Conservation (phyloP, 2,797 vertebrate genomes). For the Podarcis siculus region DNA sequence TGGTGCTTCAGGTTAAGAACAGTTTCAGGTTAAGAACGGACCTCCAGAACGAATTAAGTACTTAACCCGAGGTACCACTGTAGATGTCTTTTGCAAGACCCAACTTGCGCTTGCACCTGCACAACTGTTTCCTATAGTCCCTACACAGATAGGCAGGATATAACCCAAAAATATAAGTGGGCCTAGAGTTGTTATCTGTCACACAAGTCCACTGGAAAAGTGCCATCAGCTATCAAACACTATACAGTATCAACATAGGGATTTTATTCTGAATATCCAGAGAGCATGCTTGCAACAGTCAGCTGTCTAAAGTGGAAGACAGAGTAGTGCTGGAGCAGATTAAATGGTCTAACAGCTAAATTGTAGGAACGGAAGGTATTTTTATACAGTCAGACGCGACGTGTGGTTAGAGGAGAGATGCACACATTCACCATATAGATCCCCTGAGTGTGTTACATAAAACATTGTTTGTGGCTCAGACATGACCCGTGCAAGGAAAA, state of each 20-base stretch:
- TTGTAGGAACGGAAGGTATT: background rate
- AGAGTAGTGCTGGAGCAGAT: background rate
- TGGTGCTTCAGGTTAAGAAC: no score
- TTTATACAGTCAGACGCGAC: background rate
- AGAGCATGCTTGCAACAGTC: background rate
- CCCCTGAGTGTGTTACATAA: background rate
- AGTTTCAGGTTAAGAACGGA: no score
- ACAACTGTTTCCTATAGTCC: background rate
- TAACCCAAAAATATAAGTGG: background rate
- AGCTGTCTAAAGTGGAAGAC: background rate
- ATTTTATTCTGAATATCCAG: background rate
- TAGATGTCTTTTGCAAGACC: no score
- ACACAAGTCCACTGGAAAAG: background rate
- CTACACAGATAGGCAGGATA: background rate
- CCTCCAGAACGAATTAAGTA: no score
- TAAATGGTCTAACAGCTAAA: background rate
- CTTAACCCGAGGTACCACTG: no score
- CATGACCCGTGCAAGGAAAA: constrained; percentile 8
- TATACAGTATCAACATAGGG: background rate
- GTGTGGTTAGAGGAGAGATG: background rate
- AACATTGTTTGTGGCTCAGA: constrained; percentile 5
- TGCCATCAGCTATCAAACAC: background rate
- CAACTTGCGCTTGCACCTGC: no score
- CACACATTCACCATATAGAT: background rate
- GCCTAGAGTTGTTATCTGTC: background rate